Evolutionary conservation across 2,797 vertebrate species (phyloP).

Genomic region (Apogon talboti): DNA sequence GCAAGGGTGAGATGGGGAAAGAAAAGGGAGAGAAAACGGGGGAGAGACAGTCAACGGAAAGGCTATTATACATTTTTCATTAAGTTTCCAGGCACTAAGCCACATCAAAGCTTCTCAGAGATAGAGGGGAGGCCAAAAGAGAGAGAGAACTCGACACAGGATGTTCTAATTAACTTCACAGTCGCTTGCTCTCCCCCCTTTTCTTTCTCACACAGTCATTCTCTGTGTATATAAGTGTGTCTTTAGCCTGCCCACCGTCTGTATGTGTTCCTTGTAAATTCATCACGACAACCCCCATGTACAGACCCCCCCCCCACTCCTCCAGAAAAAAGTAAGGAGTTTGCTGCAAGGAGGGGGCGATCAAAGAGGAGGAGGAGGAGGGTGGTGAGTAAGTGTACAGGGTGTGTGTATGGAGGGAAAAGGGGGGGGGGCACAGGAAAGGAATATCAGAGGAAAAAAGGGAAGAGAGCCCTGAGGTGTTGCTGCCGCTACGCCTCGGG

Average conservation of each 20-base stretch:
- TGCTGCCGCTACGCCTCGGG: conserved; percentile 54
- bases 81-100: conserved; percentile 86
- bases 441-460: conserved; percentile 44
- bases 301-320: background rate
- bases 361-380: conserved; percentile 40
- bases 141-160: conserved; percentile 76
- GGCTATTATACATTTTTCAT: conserved; percentile 89
- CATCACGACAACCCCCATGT: conserved; percentile 59
- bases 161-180: conserved; percentile 89
- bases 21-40: conserved; percentile 40
- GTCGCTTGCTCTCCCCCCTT: conserved; percentile 61
- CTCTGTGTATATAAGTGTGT: conserved; percentile 59
- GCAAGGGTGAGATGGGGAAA: conserved; percentile 28
- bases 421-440: conserved; percentile 18
- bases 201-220: conserved; percentile 42
- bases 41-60: conserved; percentile 71
- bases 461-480: conserved; percentile 64
- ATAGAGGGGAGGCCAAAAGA: conserved; percentile 60
- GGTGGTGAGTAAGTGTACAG: background rate
- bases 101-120: conserved; percentile 85
- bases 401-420: background rate
- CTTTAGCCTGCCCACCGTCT: conserved; percentile 65
- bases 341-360: conserved; percentile 39
- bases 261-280: conserved; percentile 72
- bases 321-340: conserved; percentile 35